A percentile compares a stretch with the other conserved stretches of the same genome.
phyloP scores from a whole-genome alignment of 2,113 vertebrate species.

The Archocentrus centrarchus region DNA sequence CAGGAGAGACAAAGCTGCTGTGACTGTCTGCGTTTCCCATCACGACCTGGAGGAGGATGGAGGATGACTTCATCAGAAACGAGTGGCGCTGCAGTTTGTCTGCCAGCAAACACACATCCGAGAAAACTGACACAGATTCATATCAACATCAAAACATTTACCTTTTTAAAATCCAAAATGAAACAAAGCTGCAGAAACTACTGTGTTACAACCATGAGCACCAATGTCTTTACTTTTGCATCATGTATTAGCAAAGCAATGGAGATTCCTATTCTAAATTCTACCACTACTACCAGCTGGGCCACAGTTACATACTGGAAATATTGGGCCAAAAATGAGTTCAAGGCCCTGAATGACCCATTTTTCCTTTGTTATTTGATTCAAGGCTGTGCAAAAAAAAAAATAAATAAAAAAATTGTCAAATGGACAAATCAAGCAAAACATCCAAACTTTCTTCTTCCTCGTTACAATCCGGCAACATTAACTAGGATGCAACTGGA shows the following conservation, averaged over 20 bases:
- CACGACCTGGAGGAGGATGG: slow-evolving; percentile 74
- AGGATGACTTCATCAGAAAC: slow-evolving; percentile 32
- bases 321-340: not conserved
- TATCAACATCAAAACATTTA: too few relatives aligned
- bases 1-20: slow-evolving; percentile 75
- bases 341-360: not conserved
- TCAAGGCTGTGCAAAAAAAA: too few relatives aligned
- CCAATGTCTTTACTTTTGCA: too few relatives aligned
- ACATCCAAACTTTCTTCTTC: not conserved
- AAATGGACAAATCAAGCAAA: not conserved
- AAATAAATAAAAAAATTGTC: not conserved
- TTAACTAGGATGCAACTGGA: not conserved
- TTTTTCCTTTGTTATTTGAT: not conserved
- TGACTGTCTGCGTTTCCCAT: slow-evolving; percentile 98
- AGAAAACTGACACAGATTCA: too few relatives aligned
- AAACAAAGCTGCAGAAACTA: too few relatives aligned
- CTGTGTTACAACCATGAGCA: too few relatives aligned
- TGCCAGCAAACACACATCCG: not conserved
- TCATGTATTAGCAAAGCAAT: too few relatives aligned
- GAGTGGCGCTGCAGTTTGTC: not conserved
- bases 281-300: too few relatives aligned
- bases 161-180: too few relatives aligned
- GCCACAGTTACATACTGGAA: not conserved
- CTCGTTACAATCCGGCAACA: not conserved
- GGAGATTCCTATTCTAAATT: too few relatives aligned